phyloP scores from a whole-genome alignment of 92 coral and sea anemone species.

The Plumapathes pennacea region DNA sequence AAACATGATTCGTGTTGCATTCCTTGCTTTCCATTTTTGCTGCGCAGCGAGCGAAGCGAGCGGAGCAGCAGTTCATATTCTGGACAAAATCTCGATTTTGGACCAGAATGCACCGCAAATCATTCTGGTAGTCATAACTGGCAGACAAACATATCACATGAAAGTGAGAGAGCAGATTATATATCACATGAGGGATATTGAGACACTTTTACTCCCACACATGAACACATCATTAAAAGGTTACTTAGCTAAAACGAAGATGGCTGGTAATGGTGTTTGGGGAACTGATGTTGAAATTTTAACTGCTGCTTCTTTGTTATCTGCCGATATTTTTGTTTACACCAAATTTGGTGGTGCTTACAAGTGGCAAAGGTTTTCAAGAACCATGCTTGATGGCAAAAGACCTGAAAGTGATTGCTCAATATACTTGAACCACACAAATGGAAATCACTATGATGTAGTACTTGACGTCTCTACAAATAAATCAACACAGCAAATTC shows the following conservation, averaged over 20 bases:
- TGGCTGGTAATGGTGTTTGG: slow-evolving; percentile 43
- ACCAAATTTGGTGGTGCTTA: slow-evolving; percentile 18
- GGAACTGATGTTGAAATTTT: slow-evolving; percentile 40
- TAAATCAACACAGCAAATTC: slow-evolving; percentile 15
- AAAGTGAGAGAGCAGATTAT: slow-evolving; percentile 34
- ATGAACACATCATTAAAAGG: slow-evolving; percentile 24
- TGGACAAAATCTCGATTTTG: no score
- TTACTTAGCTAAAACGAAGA: slow-evolving; percentile 17
- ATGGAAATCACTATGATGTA: slow-evolving; percentile 68
- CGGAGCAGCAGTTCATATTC: no score
- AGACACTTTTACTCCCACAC: slow-evolving; percentile 20
- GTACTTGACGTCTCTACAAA: slow-evolving; percentile 52
- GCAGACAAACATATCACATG: slow-evolving; percentile 58
- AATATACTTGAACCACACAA: slow-evolving; percentile 51
- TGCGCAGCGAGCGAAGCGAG: no score
- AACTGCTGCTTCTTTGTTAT: slow-evolving; percentile 19
- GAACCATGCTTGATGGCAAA: slow-evolving; percentile 41
- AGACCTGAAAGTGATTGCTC: slow-evolving; percentile 12
- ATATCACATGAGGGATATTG: slow-evolving; percentile 35
- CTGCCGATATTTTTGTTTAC: slow-evolving; percentile 39
- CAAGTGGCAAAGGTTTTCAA: slow-evolving; percentile 59
- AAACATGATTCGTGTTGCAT: no score
- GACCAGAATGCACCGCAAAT: no score
- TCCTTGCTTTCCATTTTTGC: no score
- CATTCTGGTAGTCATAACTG: no score